These are phyloP conservation scores for Hanleya hanleyi DNA, from an alignment of 2,888 invertebrate species.

Conservation along the genomic window DNA sequence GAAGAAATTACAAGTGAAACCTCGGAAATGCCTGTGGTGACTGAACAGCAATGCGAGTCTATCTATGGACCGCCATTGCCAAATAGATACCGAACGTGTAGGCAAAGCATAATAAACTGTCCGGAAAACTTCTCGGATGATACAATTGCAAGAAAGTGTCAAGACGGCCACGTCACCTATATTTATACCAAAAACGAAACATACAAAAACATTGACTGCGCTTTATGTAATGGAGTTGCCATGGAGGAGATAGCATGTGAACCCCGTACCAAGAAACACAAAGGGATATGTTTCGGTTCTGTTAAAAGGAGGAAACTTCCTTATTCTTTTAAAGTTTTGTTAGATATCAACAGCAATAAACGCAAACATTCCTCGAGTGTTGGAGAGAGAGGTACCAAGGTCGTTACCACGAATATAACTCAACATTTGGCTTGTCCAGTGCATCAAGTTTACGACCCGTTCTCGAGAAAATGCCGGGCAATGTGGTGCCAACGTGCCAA, in stretches of 20 bases:
- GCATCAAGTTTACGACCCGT: conserved; percentile 42
- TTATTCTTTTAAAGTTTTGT: conserved; percentile 33
- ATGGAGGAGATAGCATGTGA: not conserved
- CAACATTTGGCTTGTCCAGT: conserved; percentile 21
- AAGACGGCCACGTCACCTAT: conserved; percentile 13
- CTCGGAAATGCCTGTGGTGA: not conserved
- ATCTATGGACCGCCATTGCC: conserved; percentile 10
- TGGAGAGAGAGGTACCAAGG: conserved; percentile 1
- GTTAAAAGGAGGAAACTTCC: not conserved
- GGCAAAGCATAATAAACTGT: not conserved
- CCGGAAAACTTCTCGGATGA: not conserved
- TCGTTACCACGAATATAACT: not conserved
- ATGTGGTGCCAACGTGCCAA: conserved; percentile 26
- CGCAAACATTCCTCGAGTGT: conserved; percentile 14
- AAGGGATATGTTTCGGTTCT: not conserved
- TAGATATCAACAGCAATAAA: conserved; percentile 29
- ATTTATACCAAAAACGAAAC: conserved; percentile 4
- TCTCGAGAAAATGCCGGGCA: conserved; percentile 31
- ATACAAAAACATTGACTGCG: conserved; percentile 57
- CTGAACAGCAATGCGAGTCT: not conserved
- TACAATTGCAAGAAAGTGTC: conserved; percentile 15
- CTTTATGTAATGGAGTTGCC: conserved; percentile 49
- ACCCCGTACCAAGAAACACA: not conserved
- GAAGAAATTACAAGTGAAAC: not conserved
- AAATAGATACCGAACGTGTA: conserved; percentile 13